These are phyloP conservation scores for Amblyjoppa proteus DNA, from an alignment of 2,888 invertebrate genomes.

Conservation along the genomic window DNA sequence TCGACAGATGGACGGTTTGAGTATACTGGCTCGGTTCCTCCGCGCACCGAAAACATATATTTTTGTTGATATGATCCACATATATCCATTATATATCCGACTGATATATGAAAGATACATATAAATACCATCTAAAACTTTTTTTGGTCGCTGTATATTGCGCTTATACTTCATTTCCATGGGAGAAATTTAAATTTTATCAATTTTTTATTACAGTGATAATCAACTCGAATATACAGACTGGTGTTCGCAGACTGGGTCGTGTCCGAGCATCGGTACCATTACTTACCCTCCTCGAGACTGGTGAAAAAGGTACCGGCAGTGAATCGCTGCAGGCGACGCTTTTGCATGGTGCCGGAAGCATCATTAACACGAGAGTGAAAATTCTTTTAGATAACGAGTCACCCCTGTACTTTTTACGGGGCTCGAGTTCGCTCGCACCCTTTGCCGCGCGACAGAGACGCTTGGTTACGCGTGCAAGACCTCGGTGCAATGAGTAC, in stretches of 20 bases:
- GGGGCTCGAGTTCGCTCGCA: conserved; percentile 21
- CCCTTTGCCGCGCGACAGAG: conserved; percentile 2
- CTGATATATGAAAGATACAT: too few species aligned
- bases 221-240: background rate
- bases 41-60: too few species aligned
- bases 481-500: background rate
- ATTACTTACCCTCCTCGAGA: background rate
- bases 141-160: too few species aligned
- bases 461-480: conserved; percentile 17
- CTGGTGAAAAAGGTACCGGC: background rate
- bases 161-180: too few species aligned
- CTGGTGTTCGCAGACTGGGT: background rate
- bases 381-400: conserved; percentile 47
- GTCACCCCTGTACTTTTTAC: conserved; percentile 28
- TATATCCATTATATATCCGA: too few species aligned
- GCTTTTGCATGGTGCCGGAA: conserved; percentile 19
- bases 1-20: background rate
- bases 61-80: too few species aligned
- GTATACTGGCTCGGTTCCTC: background rate
- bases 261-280: background rate
- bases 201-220: background rate
- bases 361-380: conserved; percentile 57
- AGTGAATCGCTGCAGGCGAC: background rate
- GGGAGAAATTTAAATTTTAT: too few species aligned
- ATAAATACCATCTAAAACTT: too few species aligned